Base-by-base conservation (phyloP, 2,888 invertebrate species). In the Scaptomyza tumidula region DNA sequence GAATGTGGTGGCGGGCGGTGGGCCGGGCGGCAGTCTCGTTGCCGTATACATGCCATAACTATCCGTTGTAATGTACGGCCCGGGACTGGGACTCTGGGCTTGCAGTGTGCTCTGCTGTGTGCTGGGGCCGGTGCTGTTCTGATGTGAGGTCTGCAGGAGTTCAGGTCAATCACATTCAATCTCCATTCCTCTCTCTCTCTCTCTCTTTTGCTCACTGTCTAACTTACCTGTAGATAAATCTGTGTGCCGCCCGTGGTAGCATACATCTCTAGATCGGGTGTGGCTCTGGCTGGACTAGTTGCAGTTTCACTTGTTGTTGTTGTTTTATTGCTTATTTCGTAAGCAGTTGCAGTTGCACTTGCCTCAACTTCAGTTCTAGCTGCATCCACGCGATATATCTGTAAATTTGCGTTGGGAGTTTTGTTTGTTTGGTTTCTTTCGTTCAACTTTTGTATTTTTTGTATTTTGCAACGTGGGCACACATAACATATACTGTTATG, bases 1-100 rank as follows among this genome's bases (percentile, higher is more conserved):
- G 91, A 95, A 95, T 72, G 94, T 93, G 50, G 95, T 90, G 45
- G 91, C 89, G 65, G 90, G 81, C 65, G 90, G 89, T 54, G 91
- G 91, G 50, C 90, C 89, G 43, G 91, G 87, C 46, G 91, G 89
- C 68, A 92, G 78, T 35, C 92, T 88, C 71, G 86, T 70, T 50
- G 91, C 88, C 60, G 92, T 89, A 59, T 92, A 92, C 91, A 92
- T 92, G 80, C 92, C 92, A 86, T 92, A 92, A 63, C 90, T 90
- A 77, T 92, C 92, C 71, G 91, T 79, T 56, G 91, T 90, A 56
- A 92, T 92, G 54, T 92, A 92, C 24, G 92, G 92, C 3, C 92
- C 92, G 49, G 92, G 92, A 71, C 92, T 92, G 75, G 92, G 92
- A 50, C 91, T 91, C 75, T 92, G 92, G 60, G 91, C 88, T 66